Percentiles rank a stretch among this genome's conserved stretches.
Evolutionary conservation across 37 sponge, comb jelly and placozoan genomes (phyloP).

Genomic region (Beroe ovata): DNA sequence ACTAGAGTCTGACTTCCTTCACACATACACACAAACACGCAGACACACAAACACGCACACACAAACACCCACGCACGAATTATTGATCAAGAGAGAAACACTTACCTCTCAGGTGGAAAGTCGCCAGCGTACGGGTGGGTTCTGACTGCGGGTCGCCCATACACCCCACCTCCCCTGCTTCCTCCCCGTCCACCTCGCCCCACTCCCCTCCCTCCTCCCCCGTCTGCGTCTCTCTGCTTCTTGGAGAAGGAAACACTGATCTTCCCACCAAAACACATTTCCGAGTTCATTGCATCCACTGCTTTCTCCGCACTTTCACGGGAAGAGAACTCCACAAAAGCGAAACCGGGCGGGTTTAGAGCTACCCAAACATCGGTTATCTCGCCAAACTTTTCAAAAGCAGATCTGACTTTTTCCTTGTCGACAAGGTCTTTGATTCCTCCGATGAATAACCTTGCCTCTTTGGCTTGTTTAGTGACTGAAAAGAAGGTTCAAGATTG

Average conservation of each 20-base stretch:
- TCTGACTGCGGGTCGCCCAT: neutral
- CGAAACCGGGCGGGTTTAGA: constrained; percentile 26
- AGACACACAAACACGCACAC: no score
- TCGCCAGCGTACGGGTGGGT: neutral
- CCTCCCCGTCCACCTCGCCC: neutral
- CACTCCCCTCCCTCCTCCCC: neutral
- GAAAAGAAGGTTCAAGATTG: no score
- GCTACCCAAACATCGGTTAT: constrained; percentile 34
- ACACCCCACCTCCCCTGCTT: neutral
- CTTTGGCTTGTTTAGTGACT: no score
- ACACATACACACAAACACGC: no score
- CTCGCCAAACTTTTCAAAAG: constrained; percentile 16
- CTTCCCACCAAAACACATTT: neutral
- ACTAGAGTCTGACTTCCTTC: no score
- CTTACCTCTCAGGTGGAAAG: neutral
- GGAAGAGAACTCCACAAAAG: constrained; percentile 37
- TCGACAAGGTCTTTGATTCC: constrained; percentile 33
- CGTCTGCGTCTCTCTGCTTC: neutral
- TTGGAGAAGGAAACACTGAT: neutral
- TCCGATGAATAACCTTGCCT: constrained; percentile 45
- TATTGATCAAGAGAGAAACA: no score
- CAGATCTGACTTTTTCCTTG: neutral
- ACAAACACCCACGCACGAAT: no score
- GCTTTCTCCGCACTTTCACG: neutral
- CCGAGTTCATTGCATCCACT: neutral